Evolutionary conservation across 2,113 vertebrate genomes (phyloP).

Genomic region (Embiotoca jacksoni): DNA sequence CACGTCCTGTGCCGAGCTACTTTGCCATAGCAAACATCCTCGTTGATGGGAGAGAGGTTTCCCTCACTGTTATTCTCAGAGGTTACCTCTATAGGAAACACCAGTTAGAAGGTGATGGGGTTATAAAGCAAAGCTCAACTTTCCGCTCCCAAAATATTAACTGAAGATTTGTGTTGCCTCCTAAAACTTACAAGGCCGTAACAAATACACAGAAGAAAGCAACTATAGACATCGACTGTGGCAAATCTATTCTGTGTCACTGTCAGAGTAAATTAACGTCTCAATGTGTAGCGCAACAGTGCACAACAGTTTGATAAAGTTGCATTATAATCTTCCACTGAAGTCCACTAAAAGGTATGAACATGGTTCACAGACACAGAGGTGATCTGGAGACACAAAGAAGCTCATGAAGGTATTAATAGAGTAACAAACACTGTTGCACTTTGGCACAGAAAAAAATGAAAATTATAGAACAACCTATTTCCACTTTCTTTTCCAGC

Average conservation of each 20-base stretch:
- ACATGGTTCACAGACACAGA: constrained; percentile 66
- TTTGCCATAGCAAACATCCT: constrained; percentile 90
- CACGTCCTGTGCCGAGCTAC: constrained; percentile 85
- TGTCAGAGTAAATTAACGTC: neutral
- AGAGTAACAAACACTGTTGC: constrained; percentile 41
- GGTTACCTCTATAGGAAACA: constrained; percentile 90
- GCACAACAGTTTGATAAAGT: constrained; percentile 6
- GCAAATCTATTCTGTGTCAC: constrained; percentile 6
- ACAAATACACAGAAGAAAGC: constrained; percentile 23
- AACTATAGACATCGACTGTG: neutral
- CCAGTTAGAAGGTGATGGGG: constrained; percentile 78
- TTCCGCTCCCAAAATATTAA: constrained; percentile 24
- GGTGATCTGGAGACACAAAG: constrained; percentile 66
- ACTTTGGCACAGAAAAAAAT: constrained; percentile 35
- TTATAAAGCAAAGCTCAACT: constrained; percentile 64
- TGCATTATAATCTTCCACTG: constrained; percentile 17
- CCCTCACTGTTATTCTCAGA: constrained; percentile 93
- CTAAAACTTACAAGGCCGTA: constrained; percentile 10
- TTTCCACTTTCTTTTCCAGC: neutral
- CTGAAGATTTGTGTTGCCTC: neutral
- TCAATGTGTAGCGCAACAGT: neutral
- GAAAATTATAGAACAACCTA: neutral
- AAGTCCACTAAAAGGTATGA: constrained; percentile 59
- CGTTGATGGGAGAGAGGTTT: constrained; percentile 87
- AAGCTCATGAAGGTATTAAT: constrained; percentile 64